Base-by-base conservation (phyloP, 1,140 invertebrate genomes). In the Himalopsyche phryganea region DNA sequence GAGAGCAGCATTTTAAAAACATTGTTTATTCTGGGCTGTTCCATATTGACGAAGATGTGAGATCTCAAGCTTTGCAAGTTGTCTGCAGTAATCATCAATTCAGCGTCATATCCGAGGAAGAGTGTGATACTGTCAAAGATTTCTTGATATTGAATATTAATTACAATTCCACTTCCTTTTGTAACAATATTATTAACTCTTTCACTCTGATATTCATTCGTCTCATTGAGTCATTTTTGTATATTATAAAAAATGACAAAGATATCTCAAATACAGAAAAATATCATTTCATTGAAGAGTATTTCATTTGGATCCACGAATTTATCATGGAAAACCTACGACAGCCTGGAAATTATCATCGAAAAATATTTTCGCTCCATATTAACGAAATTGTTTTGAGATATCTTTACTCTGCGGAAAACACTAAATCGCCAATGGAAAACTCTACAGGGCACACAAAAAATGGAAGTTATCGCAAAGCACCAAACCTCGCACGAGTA, bases 271-370 rank as follows among this genome's bases (percentile, higher is more conserved):
- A 45, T 6, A 11, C 15, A 1, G 48, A 45, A 2, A 9, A 28
- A 28, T 32, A 47, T 11, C 13, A 35, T 49, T 35, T 49, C 36
- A 42, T 58, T 9, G 51, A 51, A 48, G 47, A 50, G 18, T 65
- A 61, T 23, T 65, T 61, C 19, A 7, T 44, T 47, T 61, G 57
- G 57, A 32, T 77, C 7, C 70, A 76, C 62, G 44, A 63, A 19
- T 65, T 73, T 56, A 57, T 76, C 23, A 63, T 68, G 4, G 45
- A 65, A 11, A 72, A 69, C 42, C 46, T 76, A 15, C 66, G 65
- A 18, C 46, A 61, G 2, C 54, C 68, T 62, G 73, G 73, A 14
- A 78, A 78, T 56, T 78, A 78, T 66, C 75, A 78, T 67, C 69
- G 75, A 57, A 78, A 76, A 68, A 68, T 75, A 32, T 66, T 70